A percentile compares a stretch with the other conserved stretches of the same genome.
Conservation (phyloP, 2,797 vertebrate genomes). For the Petrocephalus sullivani region DNA sequence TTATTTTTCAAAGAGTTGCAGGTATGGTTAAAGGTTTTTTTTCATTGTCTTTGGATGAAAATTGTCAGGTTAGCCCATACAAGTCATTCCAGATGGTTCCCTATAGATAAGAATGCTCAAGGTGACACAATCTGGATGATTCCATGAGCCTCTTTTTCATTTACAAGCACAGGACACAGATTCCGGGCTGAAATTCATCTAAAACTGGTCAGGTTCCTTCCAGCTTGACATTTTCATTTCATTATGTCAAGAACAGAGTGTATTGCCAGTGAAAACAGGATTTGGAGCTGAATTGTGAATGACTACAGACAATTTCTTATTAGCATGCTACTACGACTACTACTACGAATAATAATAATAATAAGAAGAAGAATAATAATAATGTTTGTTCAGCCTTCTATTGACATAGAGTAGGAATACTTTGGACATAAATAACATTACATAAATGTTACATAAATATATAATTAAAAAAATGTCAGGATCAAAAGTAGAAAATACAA, state of each 20-base stretch:
- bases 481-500: no score
- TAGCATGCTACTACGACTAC: not conserved
- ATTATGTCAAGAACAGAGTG: not conserved
- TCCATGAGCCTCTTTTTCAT: not conserved
- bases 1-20: not conserved
- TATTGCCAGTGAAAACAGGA: not conserved
- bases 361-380: not conserved
- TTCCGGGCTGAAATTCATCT: not conserved
- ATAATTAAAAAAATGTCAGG: no score
- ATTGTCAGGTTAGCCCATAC: not conserved
- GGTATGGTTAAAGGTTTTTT: not conserved
- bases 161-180: not conserved
- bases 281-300: not conserved
- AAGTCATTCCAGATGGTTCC: not conserved
- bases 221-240: not conserved
- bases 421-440: not conserved
- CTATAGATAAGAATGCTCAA: not conserved
- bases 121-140: not conserved
- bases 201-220: not conserved
- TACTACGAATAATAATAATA: not conserved
- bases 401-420: not conserved
- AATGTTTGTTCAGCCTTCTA: not conserved
- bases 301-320: not conserved
- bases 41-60: not conserved
- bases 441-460: no score